These are phyloP conservation scores for Microctenopoma steveboyesi DNA, from an alignment of 2,797 vertebrate species.

Conservation along the genomic window DNA sequence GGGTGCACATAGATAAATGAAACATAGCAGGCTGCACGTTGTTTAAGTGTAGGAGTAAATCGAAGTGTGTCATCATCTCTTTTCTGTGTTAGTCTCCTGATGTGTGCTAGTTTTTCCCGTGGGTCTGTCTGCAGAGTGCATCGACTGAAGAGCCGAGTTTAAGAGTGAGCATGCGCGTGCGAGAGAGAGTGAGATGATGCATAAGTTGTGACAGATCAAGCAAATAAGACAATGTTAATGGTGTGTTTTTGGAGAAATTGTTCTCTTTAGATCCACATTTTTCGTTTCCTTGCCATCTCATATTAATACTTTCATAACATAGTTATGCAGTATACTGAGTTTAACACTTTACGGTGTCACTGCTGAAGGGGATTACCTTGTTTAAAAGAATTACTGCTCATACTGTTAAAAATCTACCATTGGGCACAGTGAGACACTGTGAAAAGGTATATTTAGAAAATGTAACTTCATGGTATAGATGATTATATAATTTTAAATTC, in stretches of 20 bases:
- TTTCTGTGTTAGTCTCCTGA: slow-evolving; percentile 32
- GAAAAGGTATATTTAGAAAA: too few species aligned
- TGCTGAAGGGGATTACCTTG: slow-evolving; percentile 59
- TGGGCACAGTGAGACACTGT: too few species aligned
- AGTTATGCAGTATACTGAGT: slow-evolving; percentile 4
- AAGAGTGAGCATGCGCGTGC: too few species aligned
- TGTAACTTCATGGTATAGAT: too few species aligned
- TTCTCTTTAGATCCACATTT: slow-evolving; percentile 6
- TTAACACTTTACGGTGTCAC: slow-evolving; percentile 63
- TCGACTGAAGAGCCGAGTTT: slow-evolving; percentile 27
- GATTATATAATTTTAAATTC: too few species aligned
- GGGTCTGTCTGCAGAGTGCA: slow-evolving; percentile 45
- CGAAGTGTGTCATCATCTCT: slow-evolving; percentile 73
- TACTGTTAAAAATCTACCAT: slow-evolving; percentile 27
- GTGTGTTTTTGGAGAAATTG: slow-evolving; percentile 10
- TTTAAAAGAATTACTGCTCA: slow-evolving; percentile 32
- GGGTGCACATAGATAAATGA: slow-evolving; percentile 41
- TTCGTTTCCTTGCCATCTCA: not conserved
- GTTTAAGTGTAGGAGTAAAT: slow-evolving; percentile 41
- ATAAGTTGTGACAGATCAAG: slow-evolving; percentile 23
- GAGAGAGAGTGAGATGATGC: too few species aligned
- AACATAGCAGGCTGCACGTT: slow-evolving; percentile 25
- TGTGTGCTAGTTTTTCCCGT: slow-evolving; percentile 55
- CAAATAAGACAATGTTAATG: slow-evolving; percentile 1
- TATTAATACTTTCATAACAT: slow-evolving; percentile 22